Conservation (phyloP, 2,113 vertebrate genomes). For the Chlamydotis undulata region DNA sequence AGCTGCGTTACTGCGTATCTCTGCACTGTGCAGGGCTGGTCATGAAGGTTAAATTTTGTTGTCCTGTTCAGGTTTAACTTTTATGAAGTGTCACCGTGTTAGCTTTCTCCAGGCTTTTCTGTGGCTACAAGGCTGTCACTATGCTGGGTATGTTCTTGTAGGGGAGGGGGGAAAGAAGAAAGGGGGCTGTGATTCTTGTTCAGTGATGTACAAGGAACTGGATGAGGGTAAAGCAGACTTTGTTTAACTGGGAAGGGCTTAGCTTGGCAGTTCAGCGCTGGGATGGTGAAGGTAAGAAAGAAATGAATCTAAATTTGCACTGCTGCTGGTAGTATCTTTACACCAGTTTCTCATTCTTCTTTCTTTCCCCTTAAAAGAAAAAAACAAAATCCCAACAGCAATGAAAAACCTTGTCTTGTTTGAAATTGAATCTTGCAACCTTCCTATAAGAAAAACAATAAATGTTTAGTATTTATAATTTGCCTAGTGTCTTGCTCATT, state of each 20-base stretch:
- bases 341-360: background rate
- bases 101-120: background rate
- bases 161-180: background rate
- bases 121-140: background rate
- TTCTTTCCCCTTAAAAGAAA: constrained; percentile 1
- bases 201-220: background rate
- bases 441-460: constrained; percentile 52
- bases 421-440: constrained; percentile 13
- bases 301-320: background rate
- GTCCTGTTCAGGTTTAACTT: background rate
- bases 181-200: background rate
- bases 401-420: background rate
- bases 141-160: too few species aligned
- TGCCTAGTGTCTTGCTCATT: background rate
- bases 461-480: constrained; percentile 63
- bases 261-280: background rate
- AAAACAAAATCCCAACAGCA: background rate
- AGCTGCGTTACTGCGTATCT: background rate
- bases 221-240: background rate
- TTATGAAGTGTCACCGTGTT: background rate
- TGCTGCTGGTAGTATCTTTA: constrained; percentile 12
- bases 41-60: background rate
- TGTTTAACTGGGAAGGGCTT: background rate
- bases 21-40: background rate
- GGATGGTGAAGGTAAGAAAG: background rate